Conservation (phyloP, 2,113 vertebrate genomes). For the Scomber japonicus region DNA sequence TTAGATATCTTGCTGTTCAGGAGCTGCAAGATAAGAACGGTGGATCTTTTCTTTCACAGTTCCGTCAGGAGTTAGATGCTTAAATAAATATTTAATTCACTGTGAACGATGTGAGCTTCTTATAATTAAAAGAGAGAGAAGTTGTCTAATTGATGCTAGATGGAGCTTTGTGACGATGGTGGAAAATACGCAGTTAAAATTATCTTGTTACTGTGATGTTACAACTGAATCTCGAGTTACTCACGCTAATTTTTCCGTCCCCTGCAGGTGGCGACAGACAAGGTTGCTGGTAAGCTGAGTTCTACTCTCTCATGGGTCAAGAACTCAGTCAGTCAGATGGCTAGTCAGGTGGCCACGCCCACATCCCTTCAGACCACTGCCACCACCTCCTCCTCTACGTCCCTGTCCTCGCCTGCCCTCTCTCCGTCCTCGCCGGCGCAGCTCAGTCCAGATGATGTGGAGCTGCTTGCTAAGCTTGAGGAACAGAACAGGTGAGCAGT, state of each 20-base stretch:
- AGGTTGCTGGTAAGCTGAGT: conserved; percentile 97
- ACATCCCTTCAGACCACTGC: conserved; percentile 90
- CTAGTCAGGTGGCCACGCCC: conserved; percentile 97
- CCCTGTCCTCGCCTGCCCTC: conserved; percentile 89
- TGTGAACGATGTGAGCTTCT: neutral
- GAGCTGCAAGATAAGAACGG: neutral
- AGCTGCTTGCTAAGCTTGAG: conserved; percentile 95
- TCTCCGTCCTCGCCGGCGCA: conserved; percentile 90
- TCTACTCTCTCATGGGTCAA: conserved; percentile 99
- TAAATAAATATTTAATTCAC: conserved; percentile 8
- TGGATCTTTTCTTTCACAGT: neutral
- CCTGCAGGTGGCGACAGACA: conserved; percentile 98
- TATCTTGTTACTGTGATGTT: neutral
- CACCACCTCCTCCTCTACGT: conserved; percentile 87
- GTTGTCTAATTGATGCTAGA: neutral
- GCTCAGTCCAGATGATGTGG: conserved; percentile 94
- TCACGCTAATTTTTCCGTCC: conserved; percentile 1
- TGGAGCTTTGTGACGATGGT: neutral
- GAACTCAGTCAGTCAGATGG: conserved; percentile 99
- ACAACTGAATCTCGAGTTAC: neutral
- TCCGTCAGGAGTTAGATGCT: neutral
- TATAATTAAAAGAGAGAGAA: neutral
- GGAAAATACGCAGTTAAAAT: neutral
- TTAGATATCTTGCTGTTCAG: neutral
- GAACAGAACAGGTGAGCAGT: conserved; percentile 94